phyloP scores from a whole-genome alignment of 2,113 vertebrate genomes.

The Pteropus alecto region DNA sequence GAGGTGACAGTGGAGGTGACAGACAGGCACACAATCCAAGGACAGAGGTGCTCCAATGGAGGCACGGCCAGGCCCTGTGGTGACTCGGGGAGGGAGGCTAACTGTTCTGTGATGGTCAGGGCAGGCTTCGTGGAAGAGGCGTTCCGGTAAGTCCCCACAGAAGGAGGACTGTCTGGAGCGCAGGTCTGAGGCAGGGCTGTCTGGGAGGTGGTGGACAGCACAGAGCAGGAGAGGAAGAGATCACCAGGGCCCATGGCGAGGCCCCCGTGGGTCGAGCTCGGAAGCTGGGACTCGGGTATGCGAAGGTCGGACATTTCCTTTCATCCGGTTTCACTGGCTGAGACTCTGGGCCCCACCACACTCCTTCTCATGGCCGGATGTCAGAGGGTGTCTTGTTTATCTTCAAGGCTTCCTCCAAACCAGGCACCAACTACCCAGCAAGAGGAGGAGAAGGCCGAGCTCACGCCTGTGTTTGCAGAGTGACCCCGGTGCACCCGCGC shows the following conservation, averaged over 20 bases:
- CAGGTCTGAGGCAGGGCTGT: neutral
- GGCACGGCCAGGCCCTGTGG: rapidly evolving
- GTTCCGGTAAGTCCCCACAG: neutral
- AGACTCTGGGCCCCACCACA: no score
- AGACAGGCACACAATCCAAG: no score
- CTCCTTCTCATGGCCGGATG: neutral
- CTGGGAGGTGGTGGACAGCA: neutral
- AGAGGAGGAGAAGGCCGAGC: neutral
- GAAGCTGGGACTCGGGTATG: neutral
- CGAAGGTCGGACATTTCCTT: neutral
- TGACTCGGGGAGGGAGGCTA: neutral
- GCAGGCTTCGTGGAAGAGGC: neutral
- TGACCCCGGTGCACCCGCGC: rapidly evolving
- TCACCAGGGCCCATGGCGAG: no score
- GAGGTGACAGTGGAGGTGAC: neutral
- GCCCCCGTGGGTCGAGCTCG: neutral
- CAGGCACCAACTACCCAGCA: neutral
- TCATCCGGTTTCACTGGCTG: neutral
- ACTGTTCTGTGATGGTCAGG: neutral
- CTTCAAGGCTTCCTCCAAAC: neutral
- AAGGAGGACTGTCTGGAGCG: neutral
- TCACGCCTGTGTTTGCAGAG: neutral
- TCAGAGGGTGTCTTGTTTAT: no score
- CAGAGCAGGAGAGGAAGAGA: rapidly evolving
- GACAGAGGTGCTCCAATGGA: rapidly evolving